Percentiles rank a stretch among this genome's conserved stretches.
Evolutionary conservation across 2,113 vertebrate species (phyloP).

Genomic region (Centropus unirufus): DNA sequence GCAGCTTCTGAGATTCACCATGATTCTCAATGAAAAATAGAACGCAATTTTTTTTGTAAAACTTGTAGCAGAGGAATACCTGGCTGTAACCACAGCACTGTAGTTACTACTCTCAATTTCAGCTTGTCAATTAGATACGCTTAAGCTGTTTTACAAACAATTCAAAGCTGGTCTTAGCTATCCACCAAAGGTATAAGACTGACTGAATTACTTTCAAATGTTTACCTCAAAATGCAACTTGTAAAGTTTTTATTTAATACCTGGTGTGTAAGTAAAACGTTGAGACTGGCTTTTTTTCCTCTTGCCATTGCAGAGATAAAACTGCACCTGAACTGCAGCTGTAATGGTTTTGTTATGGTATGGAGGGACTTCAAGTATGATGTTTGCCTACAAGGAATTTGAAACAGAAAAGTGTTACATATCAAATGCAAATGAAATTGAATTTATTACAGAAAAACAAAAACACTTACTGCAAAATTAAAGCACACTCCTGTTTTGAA

Average conservation of each 20-base stretch:
- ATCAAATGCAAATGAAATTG: slow-evolving; percentile 55
- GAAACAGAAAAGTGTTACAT: slow-evolving; percentile 47
- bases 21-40: neutral
- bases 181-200: neutral
- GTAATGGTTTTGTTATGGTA: slow-evolving; percentile 94
- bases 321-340: slow-evolving; percentile 94
- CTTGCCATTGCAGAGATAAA: slow-evolving; percentile 98
- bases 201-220: neutral
- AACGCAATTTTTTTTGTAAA: neutral
- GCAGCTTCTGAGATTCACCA: neutral
- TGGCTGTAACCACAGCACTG: neutral
- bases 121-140: neutral
- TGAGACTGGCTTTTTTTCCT: slow-evolving; percentile 98
- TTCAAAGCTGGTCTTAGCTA: neutral
- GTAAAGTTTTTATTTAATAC: slow-evolving; percentile 68
- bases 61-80: neutral
- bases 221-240: neutral
- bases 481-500: neutral
- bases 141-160: neutral
- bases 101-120: neutral
- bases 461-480: neutral
- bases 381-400: slow-evolving; percentile 82
- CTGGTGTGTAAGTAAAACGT: slow-evolving; percentile 96
- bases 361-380: slow-evolving; percentile 93
- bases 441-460: slow-evolving; percentile 6